Conservation (phyloP, 2,888 invertebrate species). For the Drosophila ezoana region DNA sequence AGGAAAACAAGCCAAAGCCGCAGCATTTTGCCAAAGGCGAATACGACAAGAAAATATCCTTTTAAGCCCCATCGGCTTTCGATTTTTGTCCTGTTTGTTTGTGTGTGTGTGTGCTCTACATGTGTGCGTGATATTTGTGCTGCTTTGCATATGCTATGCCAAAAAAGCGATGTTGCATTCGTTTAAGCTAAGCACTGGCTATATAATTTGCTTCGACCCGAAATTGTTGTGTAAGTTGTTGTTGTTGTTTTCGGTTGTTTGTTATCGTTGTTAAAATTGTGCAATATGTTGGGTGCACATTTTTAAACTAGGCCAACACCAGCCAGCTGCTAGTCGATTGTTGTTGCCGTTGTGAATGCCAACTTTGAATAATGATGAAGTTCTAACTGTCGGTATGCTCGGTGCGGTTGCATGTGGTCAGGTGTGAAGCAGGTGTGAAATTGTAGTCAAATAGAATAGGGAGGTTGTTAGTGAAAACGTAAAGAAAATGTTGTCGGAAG, state of each 20-base stretch:
- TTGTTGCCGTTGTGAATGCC: conserved; percentile 18
- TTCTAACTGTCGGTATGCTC: conserved; percentile 31
- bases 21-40: conserved; percentile 26
- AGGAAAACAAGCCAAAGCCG: conserved; percentile 39
- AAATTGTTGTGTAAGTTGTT: conserved; percentile 21
- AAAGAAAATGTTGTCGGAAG: conserved; percentile 5
- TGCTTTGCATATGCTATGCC: conserved; percentile 67
- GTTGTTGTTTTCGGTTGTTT: conserved; percentile 25
- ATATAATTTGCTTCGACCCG: conserved; percentile 41
- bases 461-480: conserved; percentile 4
- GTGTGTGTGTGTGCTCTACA: conserved; percentile 6
- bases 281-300: conserved; percentile 45
- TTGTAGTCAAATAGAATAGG: background rate
- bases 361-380: conserved; percentile 72
- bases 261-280: conserved; percentile 44
- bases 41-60: conserved; percentile 70
- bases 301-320: conserved; percentile 71
- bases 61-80: conserved; percentile 48
- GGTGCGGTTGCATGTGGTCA: conserved; percentile 12
- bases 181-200: conserved; percentile 30
- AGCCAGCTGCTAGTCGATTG: conserved; percentile 49
- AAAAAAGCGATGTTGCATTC: conserved; percentile 42
- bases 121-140: conserved; percentile 8
- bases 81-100: conserved; percentile 37
- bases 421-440: conserved; percentile 41